Conservation (phyloP, 2,113 vertebrate genomes). For the Phaethon lepturus region DNA sequence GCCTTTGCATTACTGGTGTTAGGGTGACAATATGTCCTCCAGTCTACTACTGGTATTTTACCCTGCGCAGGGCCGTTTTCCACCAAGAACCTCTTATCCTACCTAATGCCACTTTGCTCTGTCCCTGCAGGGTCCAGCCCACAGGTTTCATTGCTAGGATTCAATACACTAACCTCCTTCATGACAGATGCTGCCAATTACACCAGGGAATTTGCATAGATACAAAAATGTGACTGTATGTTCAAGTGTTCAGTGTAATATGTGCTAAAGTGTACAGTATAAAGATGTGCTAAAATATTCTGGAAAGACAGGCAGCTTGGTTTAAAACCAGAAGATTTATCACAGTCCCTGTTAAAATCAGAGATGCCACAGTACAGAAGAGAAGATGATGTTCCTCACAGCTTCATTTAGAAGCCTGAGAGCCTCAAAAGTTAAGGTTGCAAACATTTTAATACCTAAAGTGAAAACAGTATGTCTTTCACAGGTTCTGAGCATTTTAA, state of each 20-base stretch:
- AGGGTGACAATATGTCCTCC: background rate
- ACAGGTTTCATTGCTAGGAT: background rate
- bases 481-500: background rate
- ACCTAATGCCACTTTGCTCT: background rate
- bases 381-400: background rate
- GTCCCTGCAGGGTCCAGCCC: background rate
- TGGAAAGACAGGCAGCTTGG: background rate
- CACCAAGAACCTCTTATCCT: background rate
- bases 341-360: background rate
- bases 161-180: background rate
- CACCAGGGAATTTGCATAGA: background rate
- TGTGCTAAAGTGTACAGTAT: background rate
- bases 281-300: background rate
- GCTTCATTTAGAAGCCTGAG: background rate
- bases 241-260: background rate
- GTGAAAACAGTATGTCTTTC: background rate
- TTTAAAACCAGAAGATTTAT: background rate
- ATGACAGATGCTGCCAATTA: background rate
- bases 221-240: background rate
- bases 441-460: background rate
- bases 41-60: background rate
- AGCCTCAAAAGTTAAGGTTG: background rate
- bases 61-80: background rate
- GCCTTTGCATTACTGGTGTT: background rate
- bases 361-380: background rate